Evolutionary conservation across 2,113 vertebrate species (phyloP).

Genomic region (Arvicanthis niloticus): DNA sequence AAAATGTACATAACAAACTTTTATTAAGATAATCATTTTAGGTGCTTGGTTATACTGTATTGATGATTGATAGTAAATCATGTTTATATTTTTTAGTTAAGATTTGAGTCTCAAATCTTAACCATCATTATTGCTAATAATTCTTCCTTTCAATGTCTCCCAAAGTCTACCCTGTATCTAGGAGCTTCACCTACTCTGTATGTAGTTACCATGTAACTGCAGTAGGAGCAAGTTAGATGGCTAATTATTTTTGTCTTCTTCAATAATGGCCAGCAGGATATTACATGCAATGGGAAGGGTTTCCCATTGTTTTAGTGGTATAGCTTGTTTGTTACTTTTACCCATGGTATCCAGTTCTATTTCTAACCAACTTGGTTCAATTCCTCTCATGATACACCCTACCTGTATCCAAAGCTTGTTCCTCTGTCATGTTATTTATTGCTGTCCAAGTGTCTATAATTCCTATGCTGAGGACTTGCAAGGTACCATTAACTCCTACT

Average conservation of each 20-base stretch:
- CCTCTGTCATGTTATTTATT: neutral
- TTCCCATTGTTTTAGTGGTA: neutral
- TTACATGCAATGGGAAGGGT: neutral
- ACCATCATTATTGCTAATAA: neutral
- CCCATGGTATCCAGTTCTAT: neutral
- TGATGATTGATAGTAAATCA: neutral
- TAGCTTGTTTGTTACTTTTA: neutral
- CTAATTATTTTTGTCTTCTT: neutral
- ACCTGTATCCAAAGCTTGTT: neutral
- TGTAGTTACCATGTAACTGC: too few species aligned
- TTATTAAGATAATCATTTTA: slow-evolving; percentile 13
- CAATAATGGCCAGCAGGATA: neutral
- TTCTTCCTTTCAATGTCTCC: neutral
- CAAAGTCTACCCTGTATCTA: fast-evolving
- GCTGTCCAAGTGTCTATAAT: neutral
- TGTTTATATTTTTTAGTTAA: neutral
- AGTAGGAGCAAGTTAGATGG: neutral
- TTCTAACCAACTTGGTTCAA: neutral
- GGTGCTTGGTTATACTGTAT: neutral
- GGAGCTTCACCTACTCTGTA: fast-evolving
- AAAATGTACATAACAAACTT: neutral
- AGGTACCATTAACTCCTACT: neutral
- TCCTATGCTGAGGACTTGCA: neutral
- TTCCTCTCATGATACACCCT: neutral
- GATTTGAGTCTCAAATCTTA: neutral